Conservation (phyloP, 1,140 invertebrate genomes). For the Nephila pilipes region DNA sequence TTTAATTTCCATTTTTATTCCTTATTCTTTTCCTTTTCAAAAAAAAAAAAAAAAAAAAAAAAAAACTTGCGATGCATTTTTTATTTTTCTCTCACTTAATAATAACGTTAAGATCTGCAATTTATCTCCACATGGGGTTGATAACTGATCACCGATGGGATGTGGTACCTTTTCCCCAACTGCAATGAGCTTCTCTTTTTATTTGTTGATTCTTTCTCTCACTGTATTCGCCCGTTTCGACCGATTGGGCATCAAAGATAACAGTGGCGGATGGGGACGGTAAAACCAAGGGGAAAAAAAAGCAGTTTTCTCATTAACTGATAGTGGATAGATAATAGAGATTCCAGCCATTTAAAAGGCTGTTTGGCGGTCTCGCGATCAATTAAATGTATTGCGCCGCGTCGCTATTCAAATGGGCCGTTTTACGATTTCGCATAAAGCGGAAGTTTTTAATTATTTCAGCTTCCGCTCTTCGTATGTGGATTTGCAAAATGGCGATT, state of each 20-base stretch:
- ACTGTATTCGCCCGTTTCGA: background rate
- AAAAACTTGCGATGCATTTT: background rate
- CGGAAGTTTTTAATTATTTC: conserved; percentile 61
- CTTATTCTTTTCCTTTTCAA: too few relatives aligned
- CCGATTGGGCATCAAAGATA: conserved; percentile 41
- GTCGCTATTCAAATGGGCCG: conserved; percentile 35
- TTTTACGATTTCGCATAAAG: conserved; percentile 16
- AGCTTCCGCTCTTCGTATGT: background rate
- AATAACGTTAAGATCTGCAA: conserved; percentile 50
- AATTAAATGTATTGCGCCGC: conserved; percentile 43
- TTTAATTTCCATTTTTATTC: background rate
- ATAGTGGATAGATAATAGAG: conserved; percentile 51
- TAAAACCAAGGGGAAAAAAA: background rate
- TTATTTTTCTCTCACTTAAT: conserved; percentile 24
- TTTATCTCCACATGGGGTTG: conserved; percentile 4
- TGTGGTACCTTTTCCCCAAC: background rate
- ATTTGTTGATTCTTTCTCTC: conserved; percentile 11
- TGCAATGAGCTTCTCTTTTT: conserved; percentile 6
- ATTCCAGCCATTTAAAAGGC: conserved; percentile 4
- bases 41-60: too few relatives aligned
- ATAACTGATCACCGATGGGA: conserved; percentile 61
- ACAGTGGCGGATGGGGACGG: background rate
- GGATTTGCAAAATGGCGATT: background rate
- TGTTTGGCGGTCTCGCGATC: conserved; percentile 33
- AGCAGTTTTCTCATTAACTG: conserved; percentile 61